phyloP scores from a whole-genome alignment of 2,888 invertebrate species.

The Conchocele bisecta region DNA sequence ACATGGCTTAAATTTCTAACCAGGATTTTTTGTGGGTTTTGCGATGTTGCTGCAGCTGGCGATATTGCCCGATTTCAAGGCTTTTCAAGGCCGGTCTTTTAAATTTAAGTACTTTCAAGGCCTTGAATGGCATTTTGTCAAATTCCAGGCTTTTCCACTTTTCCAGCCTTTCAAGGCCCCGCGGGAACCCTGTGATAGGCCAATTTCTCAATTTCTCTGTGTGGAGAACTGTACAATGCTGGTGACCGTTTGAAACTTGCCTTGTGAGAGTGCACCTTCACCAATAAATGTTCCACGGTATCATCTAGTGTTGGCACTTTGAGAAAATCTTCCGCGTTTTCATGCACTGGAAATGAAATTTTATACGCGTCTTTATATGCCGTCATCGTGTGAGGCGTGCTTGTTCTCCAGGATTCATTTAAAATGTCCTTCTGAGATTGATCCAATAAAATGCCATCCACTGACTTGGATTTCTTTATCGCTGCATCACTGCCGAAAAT shows the following conservation, averaged over 20 bases:
- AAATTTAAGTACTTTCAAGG: too few relatives aligned
- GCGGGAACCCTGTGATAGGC: too few relatives aligned
- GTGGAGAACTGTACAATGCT: constrained; percentile 4
- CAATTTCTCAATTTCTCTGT: constrained; percentile 26
- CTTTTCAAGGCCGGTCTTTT: too few relatives aligned
- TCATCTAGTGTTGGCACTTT: constrained; percentile 14
- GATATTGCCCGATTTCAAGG: too few relatives aligned
- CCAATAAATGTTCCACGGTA: constrained; percentile 9
- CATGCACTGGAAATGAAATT: constrained; percentile 24
- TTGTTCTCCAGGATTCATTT: constrained; percentile 28
- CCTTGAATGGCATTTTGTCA: too few relatives aligned
- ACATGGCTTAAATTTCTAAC: too few relatives aligned
- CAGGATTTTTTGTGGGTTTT: too few relatives aligned
- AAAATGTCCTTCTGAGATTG: constrained; percentile 20
- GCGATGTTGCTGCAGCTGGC: too few relatives aligned
- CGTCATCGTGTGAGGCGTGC: constrained; percentile 11
- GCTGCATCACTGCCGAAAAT: background rate
- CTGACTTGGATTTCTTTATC: background rate
- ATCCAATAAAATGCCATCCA: constrained; percentile 5
- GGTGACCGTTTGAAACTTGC: background rate
- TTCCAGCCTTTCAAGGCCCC: too few relatives aligned
- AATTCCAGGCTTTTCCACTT: too few relatives aligned
- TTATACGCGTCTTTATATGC: constrained; percentile 38
- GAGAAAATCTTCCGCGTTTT: constrained; percentile 4
- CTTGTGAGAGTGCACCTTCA: constrained; percentile 19